Evolutionary conservation across 2,797 vertebrate genomes (phyloP).

Genomic region (Cossypha caffra): DNA sequence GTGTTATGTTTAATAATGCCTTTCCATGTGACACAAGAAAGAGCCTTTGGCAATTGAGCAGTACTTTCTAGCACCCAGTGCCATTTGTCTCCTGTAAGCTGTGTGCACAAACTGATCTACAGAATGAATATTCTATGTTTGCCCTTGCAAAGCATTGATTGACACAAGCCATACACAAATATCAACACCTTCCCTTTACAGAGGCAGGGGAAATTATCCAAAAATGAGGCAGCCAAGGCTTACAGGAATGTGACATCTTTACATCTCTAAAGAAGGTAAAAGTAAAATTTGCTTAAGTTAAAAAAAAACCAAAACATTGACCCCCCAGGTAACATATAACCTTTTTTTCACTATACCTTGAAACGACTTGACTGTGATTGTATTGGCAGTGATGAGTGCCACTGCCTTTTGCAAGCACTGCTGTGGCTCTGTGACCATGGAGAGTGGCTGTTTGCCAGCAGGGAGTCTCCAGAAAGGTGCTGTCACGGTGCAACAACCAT

Average conservation of each 20-base stretch:
- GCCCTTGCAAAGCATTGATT: constrained; percentile 70
- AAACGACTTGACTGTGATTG: not conserved
- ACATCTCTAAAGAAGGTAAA: not conserved
- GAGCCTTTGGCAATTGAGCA: not conserved
- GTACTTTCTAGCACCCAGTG: not conserved
- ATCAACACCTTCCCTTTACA: not conserved
- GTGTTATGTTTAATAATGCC: not conserved
- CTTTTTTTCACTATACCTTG: not conserved
- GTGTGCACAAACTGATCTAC: constrained; percentile 46
- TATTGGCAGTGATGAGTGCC: not conserved
- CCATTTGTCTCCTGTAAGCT: constrained; percentile 40
- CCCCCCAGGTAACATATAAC: not conserved
- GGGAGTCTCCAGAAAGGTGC: not conserved
- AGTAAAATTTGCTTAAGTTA: not conserved
- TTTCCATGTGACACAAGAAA: not conserved
- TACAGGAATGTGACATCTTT: not conserved
- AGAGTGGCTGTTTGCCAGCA: accelerated
- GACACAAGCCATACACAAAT: constrained; percentile 42
- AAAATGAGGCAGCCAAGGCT: not conserved
- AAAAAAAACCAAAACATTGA: not conserved
- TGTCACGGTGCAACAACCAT: not conserved
- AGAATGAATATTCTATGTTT: constrained; percentile 63
- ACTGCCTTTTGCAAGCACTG: not conserved
- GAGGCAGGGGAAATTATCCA: not conserved
- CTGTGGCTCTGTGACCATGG: not conserved